A percentile compares a stretch with the other conserved stretches of the same genome.
These are phyloP conservation scores for Hermetia illucens DNA, from an alignment of 1,140 invertebrate genomes.

Conservation along the genomic window DNA sequence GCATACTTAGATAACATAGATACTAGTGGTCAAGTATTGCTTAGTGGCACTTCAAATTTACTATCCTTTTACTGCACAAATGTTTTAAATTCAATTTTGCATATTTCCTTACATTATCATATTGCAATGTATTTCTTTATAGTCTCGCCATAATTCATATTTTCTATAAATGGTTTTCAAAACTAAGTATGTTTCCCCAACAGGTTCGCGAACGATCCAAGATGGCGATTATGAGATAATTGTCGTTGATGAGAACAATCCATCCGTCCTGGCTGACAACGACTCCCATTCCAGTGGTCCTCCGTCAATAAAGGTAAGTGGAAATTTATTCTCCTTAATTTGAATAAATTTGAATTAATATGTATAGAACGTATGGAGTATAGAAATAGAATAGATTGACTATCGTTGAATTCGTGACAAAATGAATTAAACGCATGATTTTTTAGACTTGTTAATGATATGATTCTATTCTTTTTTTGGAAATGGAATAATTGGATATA, in stretches of 20 bases:
- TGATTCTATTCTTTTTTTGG: no score
- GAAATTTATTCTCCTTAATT: neutral
- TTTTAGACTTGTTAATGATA: no score
- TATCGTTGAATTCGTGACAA: neutral
- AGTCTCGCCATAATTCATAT: no score
- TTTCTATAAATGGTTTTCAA: neutral
- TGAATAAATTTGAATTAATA: neutral
- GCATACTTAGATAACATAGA: no score
- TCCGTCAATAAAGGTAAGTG: conserved; percentile 68
- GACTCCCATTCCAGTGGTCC: conserved; percentile 54
- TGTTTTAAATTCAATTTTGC: no score
- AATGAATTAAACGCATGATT: neutral
- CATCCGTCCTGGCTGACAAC: conserved; percentile 61
- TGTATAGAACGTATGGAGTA: neutral
- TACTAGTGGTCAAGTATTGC: no score
- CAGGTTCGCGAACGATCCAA: conserved; percentile 36
- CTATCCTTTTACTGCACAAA: no score
- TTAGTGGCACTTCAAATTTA: no score
- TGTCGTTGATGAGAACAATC: conserved; percentile 78
- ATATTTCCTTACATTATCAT: no score
- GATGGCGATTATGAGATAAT: conserved; percentile 81
- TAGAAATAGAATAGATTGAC: neutral
- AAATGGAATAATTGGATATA: no score
- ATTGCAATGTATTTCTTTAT: no score
- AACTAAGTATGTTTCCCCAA: neutral